These are phyloP conservation scores for Ophion ventricosus DNA, from an alignment of 2,888 invertebrate genomes.

Conservation along the genomic window DNA sequence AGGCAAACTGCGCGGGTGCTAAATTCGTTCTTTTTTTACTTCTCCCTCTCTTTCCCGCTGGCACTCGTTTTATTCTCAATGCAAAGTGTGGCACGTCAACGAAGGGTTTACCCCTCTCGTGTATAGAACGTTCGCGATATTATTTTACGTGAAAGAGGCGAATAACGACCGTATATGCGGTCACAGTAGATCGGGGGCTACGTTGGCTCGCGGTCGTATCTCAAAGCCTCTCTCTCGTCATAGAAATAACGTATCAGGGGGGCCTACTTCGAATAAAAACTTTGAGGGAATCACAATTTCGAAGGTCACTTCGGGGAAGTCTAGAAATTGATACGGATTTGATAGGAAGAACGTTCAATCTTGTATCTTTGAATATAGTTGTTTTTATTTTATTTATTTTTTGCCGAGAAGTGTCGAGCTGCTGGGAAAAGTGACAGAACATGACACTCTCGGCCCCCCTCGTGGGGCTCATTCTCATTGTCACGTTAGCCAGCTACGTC, in stretches of 20 bases:
- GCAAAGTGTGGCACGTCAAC: constrained; percentile 5
- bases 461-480: constrained; percentile 42
- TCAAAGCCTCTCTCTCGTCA: constrained; percentile 36
- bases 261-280: background rate
- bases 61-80: constrained; percentile 27
- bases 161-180: constrained; percentile 46
- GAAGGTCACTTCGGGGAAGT: constrained; percentile 27
- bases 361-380: constrained; percentile 5
- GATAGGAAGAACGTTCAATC: background rate
- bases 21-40: constrained; percentile 33
- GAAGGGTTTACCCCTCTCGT: constrained; percentile 41
- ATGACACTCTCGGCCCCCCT: constrained; percentile 65
- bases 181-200: constrained; percentile 71
- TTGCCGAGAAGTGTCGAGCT: background rate
- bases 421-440: constrained; percentile 48
- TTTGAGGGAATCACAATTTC: constrained; percentile 5
- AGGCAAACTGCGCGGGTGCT: constrained; percentile 41
- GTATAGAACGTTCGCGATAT: constrained; percentile 29
- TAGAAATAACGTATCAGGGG: background rate
- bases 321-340: background rate
- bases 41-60: background rate
- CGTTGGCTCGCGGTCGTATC: constrained; percentile 68
- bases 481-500: constrained; percentile 22
- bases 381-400: constrained; percentile 1
- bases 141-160: constrained; percentile 58